Evolutionary conservation across 37 sponge, comb jelly and placozoan genomes (phyloP).

Genomic region (Cladorhizidae sp.): DNA sequence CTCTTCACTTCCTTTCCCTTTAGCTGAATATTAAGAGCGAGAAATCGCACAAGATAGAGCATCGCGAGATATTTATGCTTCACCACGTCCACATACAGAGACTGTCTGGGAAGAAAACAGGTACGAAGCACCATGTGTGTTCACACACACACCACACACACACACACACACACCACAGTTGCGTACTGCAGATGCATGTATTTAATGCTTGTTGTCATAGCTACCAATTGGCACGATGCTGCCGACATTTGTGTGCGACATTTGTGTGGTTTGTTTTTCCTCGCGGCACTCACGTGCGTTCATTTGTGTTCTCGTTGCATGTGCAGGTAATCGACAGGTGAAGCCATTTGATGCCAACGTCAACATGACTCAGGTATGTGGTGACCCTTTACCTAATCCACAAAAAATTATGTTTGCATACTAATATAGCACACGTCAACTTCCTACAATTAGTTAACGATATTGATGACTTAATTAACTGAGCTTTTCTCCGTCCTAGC

Average conservation of each 20-base stretch:
- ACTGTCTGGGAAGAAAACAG: conserved; percentile 63
- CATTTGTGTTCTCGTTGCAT: neutral
- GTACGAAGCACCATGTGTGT: too few species aligned
- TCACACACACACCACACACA: neutral
- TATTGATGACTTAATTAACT: too few species aligned
- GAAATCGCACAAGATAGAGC: conserved; percentile 43
- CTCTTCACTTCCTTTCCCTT: neutral
- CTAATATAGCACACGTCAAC: too few species aligned
- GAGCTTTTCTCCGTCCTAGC: conserved; percentile 8
- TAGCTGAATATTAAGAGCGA: conserved; percentile 69
- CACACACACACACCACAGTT: neutral
- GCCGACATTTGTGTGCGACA: neutral
- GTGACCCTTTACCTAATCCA: neutral
- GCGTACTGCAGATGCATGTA: neutral
- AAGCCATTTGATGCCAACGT: conserved; percentile 77
- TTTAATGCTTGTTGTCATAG: conserved; percentile 1
- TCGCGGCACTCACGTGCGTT: neutral
- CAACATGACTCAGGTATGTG: conserved; percentile 58
- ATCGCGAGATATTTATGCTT: conserved; percentile 58
- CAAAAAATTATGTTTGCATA: too few species aligned
- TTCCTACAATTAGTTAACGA: too few species aligned
- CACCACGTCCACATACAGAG: conserved; percentile 76
- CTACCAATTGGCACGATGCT: neutral
- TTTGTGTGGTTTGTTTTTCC: too few species aligned
- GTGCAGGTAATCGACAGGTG: conserved; percentile 38